phyloP scores from a whole-genome alignment of 2,888 invertebrate species.

The Entomobrya proxima region DNA sequence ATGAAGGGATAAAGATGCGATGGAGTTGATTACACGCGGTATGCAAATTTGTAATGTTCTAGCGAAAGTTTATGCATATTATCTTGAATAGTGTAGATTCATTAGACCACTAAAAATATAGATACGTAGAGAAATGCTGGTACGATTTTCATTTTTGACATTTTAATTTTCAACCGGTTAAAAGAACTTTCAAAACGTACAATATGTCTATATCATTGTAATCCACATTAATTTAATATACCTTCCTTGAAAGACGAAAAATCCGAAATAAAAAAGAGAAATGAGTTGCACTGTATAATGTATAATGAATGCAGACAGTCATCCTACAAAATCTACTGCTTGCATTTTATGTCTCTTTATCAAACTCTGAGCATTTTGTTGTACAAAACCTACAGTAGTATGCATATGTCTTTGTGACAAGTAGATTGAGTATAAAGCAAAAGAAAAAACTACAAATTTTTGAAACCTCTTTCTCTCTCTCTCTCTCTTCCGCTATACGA shows the following conservation, averaged over 20 bases:
- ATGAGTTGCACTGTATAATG: conserved; percentile 8
- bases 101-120: no score
- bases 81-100: no score
- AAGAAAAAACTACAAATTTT: conserved; percentile 44
- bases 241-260: no score
- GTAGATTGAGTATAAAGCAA: neutral
- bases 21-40: neutral
- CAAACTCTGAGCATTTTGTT: neutral
- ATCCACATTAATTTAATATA: no score
- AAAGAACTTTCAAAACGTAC: no score
- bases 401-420: neutral
- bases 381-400: neutral
- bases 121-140: no score
- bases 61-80: neutral
- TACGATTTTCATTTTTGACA: no score
- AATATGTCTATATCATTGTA: no score
- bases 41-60: neutral
- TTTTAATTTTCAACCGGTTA: no score
- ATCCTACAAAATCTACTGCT: conserved; percentile 29
- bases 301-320: conserved; percentile 32
- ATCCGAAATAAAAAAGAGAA: neutral
- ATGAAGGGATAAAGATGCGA: neutral
- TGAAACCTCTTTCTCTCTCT: conserved; percentile 29
- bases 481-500: neutral
- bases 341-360: neutral